A percentile compares a stretch with the other conserved stretches of the same genome.
Conservation (phyloP, 2,888 invertebrate species). For the Mesodorylaimus sp. region DNA sequence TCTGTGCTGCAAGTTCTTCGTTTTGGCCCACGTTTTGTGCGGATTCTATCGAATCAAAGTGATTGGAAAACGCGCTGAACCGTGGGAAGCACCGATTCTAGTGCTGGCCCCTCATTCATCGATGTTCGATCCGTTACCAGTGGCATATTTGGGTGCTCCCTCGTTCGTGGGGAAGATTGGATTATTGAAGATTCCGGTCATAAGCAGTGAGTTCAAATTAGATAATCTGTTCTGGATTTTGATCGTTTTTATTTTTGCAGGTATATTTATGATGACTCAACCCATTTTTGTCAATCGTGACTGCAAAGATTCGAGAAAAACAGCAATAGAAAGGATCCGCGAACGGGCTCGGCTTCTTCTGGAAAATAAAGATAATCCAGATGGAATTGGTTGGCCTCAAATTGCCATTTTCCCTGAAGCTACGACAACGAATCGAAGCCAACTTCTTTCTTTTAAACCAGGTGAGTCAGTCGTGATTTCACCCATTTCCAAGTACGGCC, state of each 20-base stretch:
- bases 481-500: background rate
- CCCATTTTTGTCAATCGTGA: constrained; percentile 1
- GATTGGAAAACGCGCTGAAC: background rate
- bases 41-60: constrained; percentile 2
- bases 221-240: background rate
- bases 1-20: background rate
- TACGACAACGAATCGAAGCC: constrained; percentile 80
- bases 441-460: constrained; percentile 39
- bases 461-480: constrained; percentile 23
- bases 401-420: constrained; percentile 88
- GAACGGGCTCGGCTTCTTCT: background rate
- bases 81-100: constrained; percentile 9
- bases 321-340: background rate
- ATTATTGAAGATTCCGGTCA: background rate
- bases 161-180: constrained; percentile 5
- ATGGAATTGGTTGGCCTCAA: constrained; percentile 63
- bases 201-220: constrained; percentile 1
- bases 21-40: background rate
- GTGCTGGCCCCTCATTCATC: constrained; percentile 10
- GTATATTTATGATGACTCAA: background rate
- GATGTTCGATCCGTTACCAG: constrained; percentile 4
- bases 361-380: background rate
- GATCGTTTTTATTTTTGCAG: background rate
- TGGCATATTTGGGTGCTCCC: constrained; percentile 5
- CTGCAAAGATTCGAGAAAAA: background rate